Evolutionary conservation across 2,888 invertebrate species (phyloP), one percentile per base, ranked within the genome.

Genomic region (Marasmarcha lunaedactyla): DNA sequence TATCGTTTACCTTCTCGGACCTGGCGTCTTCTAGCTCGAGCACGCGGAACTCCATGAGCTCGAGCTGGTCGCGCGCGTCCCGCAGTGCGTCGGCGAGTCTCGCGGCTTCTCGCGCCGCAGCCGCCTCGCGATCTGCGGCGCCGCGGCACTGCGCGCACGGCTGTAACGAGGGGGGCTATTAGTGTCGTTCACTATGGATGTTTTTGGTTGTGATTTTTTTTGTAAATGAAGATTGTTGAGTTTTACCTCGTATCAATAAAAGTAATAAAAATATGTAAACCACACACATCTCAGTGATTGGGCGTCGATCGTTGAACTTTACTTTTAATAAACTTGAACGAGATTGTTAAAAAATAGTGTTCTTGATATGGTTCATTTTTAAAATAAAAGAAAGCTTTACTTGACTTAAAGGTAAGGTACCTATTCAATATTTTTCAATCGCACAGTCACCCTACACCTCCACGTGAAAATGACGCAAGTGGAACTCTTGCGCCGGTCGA

Each of bases 1-100:
- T n/a, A n/a, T 20, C 20, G 9, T 48, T 47, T 40, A 79, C 81
- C 79, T 81, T 81, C 52, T 81, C 81, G 43, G 87, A 87, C 51
- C 72, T 67, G 44, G 83, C 85, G 66, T 90, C 91, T 66, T 92
- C 92, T 52, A 92, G 74, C 71, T 92, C 92, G 49, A 92, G 77
- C 50, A 92, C 85, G 37, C 92, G 83, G 81, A 92, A 92, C 79
- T 92, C 92, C 63, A 92, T 85, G 49, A 92, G 85, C 70, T 92
- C 92, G 66, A 91, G 90, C 64, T 92, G 92, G 64, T 92, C 92
- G 51, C 89, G 86, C 55, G 91, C 85, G 70, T 92, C 92, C 50
- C 89, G 86, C 47, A 90, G 76, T 62, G 92, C 90, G 55, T 88
- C 87, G 54, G 86, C 70, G 33, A 91, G 83, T 46, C 85, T 78